phyloP scores from a whole-genome alignment of 2,113 vertebrate species.

The Hipposideros armiger region DNA sequence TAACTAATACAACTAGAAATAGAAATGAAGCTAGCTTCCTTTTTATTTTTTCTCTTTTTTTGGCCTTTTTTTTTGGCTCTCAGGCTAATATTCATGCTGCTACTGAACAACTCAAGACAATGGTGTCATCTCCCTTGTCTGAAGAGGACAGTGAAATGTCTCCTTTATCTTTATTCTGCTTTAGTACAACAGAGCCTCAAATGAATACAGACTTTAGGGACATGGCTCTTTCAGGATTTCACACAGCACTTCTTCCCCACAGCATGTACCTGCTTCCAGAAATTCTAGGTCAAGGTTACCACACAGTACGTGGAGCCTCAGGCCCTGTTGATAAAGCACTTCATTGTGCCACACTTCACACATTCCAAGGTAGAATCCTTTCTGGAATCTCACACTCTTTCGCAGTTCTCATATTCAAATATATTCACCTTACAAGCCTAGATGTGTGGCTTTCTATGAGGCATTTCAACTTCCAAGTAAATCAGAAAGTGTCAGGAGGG shows the following conservation, averaged over 20 bases:
- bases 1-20: not conserved
- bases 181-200: not conserved
- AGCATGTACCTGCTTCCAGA: not conserved
- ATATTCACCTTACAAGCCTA: not conserved
- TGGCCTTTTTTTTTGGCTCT: not conserved
- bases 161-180: slow-evolving; percentile 1
- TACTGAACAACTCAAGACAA: not conserved
- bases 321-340: not conserved
- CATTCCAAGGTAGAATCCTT: not conserved
- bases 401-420: not conserved
- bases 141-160: not conserved
- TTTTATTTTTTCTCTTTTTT: not conserved
- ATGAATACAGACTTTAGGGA: not conserved
- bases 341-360: not conserved
- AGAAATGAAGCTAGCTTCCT: not conserved
- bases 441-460: not conserved
- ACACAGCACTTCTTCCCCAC: not conserved
- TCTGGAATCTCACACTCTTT: not conserved
- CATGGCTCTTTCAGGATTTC: not conserved
- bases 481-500: not conserved
- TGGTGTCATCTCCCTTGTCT: not conserved
- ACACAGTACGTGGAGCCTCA: not conserved
- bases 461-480: not conserved
- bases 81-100: not conserved
- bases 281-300: not conserved